These are phyloP conservation scores for Aquatica leii DNA, from an alignment of 2,888 invertebrate genomes.

Conservation along the genomic window DNA sequence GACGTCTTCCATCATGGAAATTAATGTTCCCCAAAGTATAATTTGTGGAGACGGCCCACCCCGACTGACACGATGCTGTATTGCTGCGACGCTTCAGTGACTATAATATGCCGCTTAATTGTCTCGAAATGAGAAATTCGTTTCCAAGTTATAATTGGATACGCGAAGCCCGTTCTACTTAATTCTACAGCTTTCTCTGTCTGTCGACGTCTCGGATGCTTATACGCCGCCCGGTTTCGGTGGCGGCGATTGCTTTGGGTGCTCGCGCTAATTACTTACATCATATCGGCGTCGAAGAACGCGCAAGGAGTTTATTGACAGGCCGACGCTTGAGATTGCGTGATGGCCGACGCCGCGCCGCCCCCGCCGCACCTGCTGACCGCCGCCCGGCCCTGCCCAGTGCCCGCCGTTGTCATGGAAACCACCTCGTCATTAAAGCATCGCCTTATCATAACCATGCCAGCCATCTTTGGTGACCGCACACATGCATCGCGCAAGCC, in stretches of 20 bases:
- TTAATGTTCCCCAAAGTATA: conserved; percentile 65
- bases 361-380: conserved; percentile 50
- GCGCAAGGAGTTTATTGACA: conserved; percentile 50
- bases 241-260: conserved; percentile 29
- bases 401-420: conserved; percentile 63
- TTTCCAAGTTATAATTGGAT: conserved; percentile 66
- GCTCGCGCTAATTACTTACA: conserved; percentile 37
- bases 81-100: conserved; percentile 60
- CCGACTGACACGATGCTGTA: conserved; percentile 53
- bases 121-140: conserved; percentile 67
- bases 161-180: conserved; percentile 53
- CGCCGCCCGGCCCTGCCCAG: conserved; percentile 59
- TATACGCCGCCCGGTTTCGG: conserved; percentile 20
- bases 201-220: conserved; percentile 30
- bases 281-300: conserved; percentile 39
- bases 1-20: conserved; percentile 61
- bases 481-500: conserved; percentile 49
- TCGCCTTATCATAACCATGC: conserved; percentile 67
- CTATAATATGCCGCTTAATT: conserved; percentile 66
- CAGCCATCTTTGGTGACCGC: conserved; percentile 62
- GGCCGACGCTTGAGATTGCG: conserved; percentile 60
- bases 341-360: conserved; percentile 58
- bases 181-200: conserved; percentile 40
- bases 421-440: conserved; percentile 66
- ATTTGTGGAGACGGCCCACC: conserved; percentile 62